phyloP scores from a whole-genome alignment of 2,888 invertebrate genomes.

The Rutpela maculata region DNA sequence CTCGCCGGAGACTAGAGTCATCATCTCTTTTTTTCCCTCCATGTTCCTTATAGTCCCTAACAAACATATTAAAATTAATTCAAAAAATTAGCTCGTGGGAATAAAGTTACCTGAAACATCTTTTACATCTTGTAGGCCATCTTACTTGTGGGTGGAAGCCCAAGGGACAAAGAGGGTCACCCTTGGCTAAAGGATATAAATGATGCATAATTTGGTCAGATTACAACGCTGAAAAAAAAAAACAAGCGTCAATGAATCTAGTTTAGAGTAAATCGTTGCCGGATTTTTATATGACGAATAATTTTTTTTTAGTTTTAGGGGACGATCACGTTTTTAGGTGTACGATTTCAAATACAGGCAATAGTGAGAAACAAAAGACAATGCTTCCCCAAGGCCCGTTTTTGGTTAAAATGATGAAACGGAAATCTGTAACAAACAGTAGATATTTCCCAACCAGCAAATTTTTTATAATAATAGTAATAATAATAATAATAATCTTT shows the following conservation, averaged over 20 bases:
- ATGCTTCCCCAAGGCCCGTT: too few relatives aligned
- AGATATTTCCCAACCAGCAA: too few relatives aligned
- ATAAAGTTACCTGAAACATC: slow-evolving; percentile 85
- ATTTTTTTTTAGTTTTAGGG: too few relatives aligned
- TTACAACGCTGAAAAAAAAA: slow-evolving; percentile 40
- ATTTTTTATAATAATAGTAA: too few relatives aligned
- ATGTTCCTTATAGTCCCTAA: slow-evolving; percentile 92
- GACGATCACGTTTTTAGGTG: too few relatives aligned
- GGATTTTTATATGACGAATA: too few relatives aligned
- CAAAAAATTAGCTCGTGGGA: neutral
- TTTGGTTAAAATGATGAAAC: too few relatives aligned
- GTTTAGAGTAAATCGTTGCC: too few relatives aligned
- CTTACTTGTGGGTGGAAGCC: slow-evolving; percentile 96
- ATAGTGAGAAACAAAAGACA: too few relatives aligned
- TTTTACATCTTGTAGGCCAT: slow-evolving; percentile 94
- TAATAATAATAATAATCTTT: too few relatives aligned
- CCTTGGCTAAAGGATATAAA: slow-evolving; percentile 86
- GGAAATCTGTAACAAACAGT: too few relatives aligned
- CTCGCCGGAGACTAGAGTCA: slow-evolving; percentile 74
- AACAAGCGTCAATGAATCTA: neutral
- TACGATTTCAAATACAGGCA: too few relatives aligned
- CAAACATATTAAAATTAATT: slow-evolving; percentile 49
- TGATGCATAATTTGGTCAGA: slow-evolving; percentile 79
- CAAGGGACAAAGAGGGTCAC: slow-evolving; percentile 92
- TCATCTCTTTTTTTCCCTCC: slow-evolving; percentile 84